A percentile compares a stretch with the other conserved stretches of the same genome.
Conservation (phyloP, 2,113 vertebrate genomes). For the Uria aalge region DNA sequence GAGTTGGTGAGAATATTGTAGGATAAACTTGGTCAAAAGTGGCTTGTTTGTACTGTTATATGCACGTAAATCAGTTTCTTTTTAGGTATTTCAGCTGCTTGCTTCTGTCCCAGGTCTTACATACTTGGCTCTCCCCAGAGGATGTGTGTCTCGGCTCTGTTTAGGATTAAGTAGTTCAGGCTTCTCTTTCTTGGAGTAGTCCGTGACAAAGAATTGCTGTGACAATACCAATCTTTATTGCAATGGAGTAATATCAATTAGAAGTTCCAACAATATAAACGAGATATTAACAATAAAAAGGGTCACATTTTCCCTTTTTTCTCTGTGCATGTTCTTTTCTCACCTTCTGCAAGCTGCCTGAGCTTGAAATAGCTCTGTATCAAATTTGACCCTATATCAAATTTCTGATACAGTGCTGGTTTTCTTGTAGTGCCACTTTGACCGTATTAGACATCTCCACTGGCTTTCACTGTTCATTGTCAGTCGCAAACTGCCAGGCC, state of each 20-base stretch:
- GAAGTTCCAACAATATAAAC: background rate
- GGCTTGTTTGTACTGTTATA: background rate
- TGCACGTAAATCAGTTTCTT: background rate
- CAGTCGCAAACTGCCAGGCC: background rate
- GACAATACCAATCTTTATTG: background rate
- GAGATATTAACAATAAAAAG: background rate
- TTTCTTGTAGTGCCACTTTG: background rate
- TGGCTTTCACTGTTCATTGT: background rate
- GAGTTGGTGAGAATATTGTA: slow-evolving; percentile 82
- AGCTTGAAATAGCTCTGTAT: background rate
- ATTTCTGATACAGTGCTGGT: background rate
- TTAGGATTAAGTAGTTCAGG: background rate
- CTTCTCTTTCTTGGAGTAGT: background rate
- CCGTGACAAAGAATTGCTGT: background rate
- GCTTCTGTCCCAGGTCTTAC: background rate
- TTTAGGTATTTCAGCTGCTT: background rate
- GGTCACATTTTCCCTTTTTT: background rate
- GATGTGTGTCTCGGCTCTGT: background rate
- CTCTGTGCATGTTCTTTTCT: background rate
- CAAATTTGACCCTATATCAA: background rate
- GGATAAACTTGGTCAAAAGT: background rate
- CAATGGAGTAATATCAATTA: background rate
- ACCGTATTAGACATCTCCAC: background rate
- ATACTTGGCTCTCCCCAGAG: background rate
- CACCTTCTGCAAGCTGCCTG: background rate